Percentiles rank a stretch among this genome's conserved stretches.
phyloP scores from a whole-genome alignment of 2,113 vertebrate genomes.

The Gulo gulo region DNA sequence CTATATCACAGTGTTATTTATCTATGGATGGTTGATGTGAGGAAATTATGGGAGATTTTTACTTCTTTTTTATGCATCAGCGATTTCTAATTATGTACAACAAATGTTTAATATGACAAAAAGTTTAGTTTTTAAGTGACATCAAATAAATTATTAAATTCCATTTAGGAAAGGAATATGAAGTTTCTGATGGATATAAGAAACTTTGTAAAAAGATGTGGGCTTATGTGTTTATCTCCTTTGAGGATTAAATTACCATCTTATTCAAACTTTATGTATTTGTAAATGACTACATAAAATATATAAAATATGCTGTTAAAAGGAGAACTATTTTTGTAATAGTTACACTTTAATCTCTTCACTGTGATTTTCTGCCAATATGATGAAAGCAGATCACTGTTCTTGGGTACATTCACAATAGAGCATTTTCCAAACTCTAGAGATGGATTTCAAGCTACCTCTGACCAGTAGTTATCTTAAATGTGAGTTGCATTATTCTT shows the following conservation, averaged over 20 bases:
- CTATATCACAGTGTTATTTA: neutral
- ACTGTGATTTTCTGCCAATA: conserved; percentile 42
- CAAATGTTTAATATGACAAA: neutral
- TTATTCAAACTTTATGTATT: neutral
- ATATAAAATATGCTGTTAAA: neutral
- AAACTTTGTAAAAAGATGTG: neutral
- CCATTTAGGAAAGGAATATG: neutral
- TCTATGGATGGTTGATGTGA: neutral
- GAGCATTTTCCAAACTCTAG: conserved; percentile 1
- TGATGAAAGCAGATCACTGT: conserved; percentile 54
- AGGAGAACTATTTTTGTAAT: conserved; percentile 17
- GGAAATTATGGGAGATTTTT: neutral
- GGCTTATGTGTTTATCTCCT: neutral
- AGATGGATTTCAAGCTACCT: conserved; percentile 54
- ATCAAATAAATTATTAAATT: neutral
- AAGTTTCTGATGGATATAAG: neutral
- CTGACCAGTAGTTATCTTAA: conserved; percentile 44
- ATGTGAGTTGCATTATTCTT: conserved; percentile 57
- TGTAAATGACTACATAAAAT: neutral
- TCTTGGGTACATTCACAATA: neutral
- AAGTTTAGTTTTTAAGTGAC: neutral
- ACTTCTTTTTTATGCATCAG: neutral
- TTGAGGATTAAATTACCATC: neutral
- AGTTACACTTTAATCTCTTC: conserved; percentile 20
- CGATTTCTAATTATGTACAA: neutral